Conservation (phyloP, 2,797 vertebrate species). For the Meriones psammophilus region DNA sequence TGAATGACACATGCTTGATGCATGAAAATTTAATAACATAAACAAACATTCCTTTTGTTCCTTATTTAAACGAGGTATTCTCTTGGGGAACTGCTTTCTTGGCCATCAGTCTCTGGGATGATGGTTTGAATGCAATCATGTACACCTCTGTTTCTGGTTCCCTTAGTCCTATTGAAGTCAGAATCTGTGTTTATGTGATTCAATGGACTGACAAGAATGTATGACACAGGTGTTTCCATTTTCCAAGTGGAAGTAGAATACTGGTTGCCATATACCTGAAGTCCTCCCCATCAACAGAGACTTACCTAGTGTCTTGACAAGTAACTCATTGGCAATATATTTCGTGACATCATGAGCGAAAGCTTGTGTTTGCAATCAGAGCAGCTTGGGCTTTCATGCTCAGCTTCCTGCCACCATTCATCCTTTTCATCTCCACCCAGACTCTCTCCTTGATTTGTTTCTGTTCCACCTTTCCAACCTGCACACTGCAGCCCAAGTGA, state of each 20-base stretch:
- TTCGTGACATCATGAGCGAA: neutral
- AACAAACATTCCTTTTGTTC: neutral
- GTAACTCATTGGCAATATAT: neutral
- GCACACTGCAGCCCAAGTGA: neutral
- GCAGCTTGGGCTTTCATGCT: neutral
- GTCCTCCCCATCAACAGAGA: neutral
- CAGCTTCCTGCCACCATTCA: neutral
- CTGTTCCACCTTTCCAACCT: neutral
- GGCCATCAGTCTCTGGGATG: neutral
- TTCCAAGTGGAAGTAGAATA: neutral
- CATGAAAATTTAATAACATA: neutral
- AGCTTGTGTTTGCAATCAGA: neutral
- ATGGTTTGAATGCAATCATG: too few relatives aligned
- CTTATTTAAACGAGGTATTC: neutral
- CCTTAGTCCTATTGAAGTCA: neutral
- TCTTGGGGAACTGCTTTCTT: neutral
- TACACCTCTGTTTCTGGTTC: neutral
- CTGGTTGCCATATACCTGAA: neutral
- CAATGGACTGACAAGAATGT: neutral
- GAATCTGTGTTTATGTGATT: neutral
- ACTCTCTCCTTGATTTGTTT: neutral
- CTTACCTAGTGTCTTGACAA: neutral
- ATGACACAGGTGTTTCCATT: neutral
- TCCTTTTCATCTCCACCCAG: neutral
- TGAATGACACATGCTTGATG: neutral